Percentiles rank a stretch among this genome's conserved stretches.
Conservation (phyloP, 2,113 vertebrate species). For the Sturnira hondurensis region DNA sequence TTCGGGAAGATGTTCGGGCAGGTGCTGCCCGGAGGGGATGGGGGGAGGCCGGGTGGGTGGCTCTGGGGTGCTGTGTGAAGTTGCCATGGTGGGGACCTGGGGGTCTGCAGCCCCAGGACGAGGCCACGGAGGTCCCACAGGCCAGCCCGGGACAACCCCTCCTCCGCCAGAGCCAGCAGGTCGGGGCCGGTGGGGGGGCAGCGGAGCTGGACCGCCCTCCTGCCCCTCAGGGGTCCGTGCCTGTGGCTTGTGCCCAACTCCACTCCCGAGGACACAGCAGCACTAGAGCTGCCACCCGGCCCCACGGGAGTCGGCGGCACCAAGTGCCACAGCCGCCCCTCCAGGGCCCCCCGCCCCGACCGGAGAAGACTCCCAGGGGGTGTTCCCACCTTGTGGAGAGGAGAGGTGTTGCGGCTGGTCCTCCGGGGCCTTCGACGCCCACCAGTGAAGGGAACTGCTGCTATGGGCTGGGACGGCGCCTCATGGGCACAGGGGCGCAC, state of each 20-base stretch:
- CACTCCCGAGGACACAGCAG: too few species aligned
- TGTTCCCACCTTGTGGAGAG: accelerated
- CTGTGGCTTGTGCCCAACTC: too few species aligned
- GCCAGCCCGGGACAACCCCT: not conserved
- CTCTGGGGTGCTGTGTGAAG: accelerated
- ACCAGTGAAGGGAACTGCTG: too few species aligned
- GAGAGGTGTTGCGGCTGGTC: accelerated
- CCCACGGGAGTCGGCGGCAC: too few species aligned
- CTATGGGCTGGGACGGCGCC: too few species aligned
- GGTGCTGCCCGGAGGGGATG: accelerated
- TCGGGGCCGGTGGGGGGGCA: accelerated
- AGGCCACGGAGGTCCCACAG: not conserved
- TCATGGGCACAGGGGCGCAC: not conserved
- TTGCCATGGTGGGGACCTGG: accelerated
- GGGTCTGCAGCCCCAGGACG: accelerated
- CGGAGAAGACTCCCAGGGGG: accelerated
- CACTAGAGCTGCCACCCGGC: too few species aligned
- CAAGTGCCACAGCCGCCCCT: too few species aligned
- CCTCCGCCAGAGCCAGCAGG: too few species aligned
- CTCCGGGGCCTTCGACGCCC: too few species aligned
- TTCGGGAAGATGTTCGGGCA: not conserved
- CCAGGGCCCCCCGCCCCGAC: too few species aligned
- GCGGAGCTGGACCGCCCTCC: too few species aligned
- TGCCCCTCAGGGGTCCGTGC: not conserved
- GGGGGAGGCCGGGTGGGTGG: accelerated